Evolutionary conservation across 2,888 invertebrate species (phyloP).

Genomic region (Patella caerulea): DNA sequence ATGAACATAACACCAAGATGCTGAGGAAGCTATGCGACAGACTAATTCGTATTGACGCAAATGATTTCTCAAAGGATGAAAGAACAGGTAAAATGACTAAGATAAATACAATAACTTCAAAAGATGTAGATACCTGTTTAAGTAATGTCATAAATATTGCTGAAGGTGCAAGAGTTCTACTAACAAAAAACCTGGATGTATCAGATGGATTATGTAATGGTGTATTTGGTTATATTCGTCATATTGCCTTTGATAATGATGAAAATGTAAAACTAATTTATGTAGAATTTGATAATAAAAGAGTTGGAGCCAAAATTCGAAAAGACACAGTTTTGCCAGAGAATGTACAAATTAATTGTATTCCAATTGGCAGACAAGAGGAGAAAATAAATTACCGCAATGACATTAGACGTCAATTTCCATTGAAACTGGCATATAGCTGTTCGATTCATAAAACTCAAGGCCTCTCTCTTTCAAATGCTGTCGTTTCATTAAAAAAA

Average conservation of each 20-base stretch:
- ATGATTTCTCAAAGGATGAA: constrained; percentile 26
- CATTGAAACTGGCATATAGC: constrained; percentile 28
- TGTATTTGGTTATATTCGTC: constrained; percentile 21
- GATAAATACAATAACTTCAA: neutral
- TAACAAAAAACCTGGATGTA: neutral
- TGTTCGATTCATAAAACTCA: constrained; percentile 33
- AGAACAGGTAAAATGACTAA: constrained; percentile 23
- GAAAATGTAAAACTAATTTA: neutral
- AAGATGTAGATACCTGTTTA: constrained; percentile 12
- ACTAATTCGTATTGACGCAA: constrained; percentile 21
- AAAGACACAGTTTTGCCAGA: constrained; percentile 8
- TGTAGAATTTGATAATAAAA: constrained; percentile 27
- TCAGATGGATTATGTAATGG: neutral
- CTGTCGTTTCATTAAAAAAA: constrained; percentile 26
- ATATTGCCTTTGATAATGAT: neutral
- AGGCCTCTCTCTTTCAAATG: constrained; percentile 21
- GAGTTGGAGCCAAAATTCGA: constrained; percentile 14
- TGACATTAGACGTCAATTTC: constrained; percentile 23
- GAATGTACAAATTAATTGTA: neutral
- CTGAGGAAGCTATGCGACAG: constrained; percentile 9
- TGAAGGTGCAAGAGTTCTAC: constrained; percentile 15
- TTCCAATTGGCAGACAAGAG: constrained; percentile 17
- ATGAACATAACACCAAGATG: constrained; percentile 24
- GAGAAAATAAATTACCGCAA: constrained; percentile 12
- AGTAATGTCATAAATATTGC: neutral